Percentiles rank a stretch among this genome's conserved stretches.
phyloP scores from a whole-genome alignment of 2,113 vertebrate species.

The Gavia stellata region DNA sequence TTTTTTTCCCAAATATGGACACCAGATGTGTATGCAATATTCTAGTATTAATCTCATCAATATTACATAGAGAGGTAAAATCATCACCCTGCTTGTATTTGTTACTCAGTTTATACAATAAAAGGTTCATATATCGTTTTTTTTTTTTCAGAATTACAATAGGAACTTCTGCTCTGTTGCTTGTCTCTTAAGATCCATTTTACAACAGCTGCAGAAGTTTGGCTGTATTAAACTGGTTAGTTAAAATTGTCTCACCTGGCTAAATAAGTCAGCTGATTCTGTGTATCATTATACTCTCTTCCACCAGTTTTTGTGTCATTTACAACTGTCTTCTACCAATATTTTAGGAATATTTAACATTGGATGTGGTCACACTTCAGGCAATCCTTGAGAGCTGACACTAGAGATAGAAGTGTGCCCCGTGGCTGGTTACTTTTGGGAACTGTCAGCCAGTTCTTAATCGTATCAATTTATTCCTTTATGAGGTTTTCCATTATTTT shows the following conservation, averaged over 20 bases:
- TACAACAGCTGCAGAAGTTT: not conserved
- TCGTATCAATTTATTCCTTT: not conserved
- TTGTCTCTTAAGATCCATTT: not conserved
- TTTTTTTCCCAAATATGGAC: not conserved
- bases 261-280: not conserved
- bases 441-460: not conserved
- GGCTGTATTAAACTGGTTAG: not conserved
- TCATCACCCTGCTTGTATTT: not conserved
- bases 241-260: not conserved
- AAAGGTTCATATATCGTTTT: not conserved
- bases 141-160: not conserved
- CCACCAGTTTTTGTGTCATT: not conserved
- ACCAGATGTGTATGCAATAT: slow-evolving; percentile 15
- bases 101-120: not conserved
- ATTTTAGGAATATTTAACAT: not conserved
- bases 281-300: not conserved
- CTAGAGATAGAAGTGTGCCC: not conserved
- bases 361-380: not conserved
- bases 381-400: not conserved
- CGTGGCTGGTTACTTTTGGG: not conserved
- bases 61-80: not conserved
- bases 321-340: not conserved
- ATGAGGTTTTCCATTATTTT: not conserved
- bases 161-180: not conserved
- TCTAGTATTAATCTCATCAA: slow-evolving; percentile 12